Percentiles rank a stretch among this genome's conserved stretches.
Conservation (phyloP, 1,140 invertebrate genomes). For the Trichogramma pretiosum region DNA sequence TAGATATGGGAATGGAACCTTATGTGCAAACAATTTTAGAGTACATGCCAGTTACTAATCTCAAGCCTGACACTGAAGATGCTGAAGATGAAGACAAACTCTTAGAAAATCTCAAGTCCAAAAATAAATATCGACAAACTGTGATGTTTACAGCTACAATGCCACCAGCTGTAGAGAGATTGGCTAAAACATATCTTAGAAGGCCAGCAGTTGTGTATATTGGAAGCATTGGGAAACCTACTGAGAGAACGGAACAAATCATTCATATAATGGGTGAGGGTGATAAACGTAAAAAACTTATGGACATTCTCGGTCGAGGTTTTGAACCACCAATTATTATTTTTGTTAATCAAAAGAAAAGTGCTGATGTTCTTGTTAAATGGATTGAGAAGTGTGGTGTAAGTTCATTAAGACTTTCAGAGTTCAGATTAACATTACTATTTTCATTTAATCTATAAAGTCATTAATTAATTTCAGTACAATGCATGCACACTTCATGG, state of each 20-base stretch:
- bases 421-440: not conserved
- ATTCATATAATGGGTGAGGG: constrained; percentile 91
- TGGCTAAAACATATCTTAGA: constrained; percentile 89
- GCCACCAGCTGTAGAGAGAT: constrained; percentile 92
- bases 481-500: constrained; percentile 96
- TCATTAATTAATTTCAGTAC: constrained; percentile 50
- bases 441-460: constrained; percentile 11
- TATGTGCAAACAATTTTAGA: constrained; percentile 97
- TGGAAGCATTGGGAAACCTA: constrained; percentile 95
- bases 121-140: constrained; percentile 97
- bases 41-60: constrained; percentile 96
- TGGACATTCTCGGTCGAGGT: constrained; percentile 76
- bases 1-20: constrained; percentile 99
- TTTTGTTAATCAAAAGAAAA: constrained; percentile 99
- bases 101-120: constrained; percentile 90
- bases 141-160: constrained; percentile 99
- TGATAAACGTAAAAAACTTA: constrained; percentile 85
- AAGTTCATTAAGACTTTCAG: constrained; percentile 28
- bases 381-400: constrained; percentile 92
- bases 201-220: constrained; percentile 97
- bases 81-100: constrained; percentile 91
- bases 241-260: constrained; percentile 95
- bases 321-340: constrained; percentile 97
- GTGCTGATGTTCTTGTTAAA: constrained; percentile 94
- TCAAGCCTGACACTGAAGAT: constrained; percentile 97